A percentile compares a stretch with the other conserved stretches of the same genome.
Evolutionary conservation across 1,140 invertebrate species (phyloP).

Genomic region (Apis dorsata): DNA sequence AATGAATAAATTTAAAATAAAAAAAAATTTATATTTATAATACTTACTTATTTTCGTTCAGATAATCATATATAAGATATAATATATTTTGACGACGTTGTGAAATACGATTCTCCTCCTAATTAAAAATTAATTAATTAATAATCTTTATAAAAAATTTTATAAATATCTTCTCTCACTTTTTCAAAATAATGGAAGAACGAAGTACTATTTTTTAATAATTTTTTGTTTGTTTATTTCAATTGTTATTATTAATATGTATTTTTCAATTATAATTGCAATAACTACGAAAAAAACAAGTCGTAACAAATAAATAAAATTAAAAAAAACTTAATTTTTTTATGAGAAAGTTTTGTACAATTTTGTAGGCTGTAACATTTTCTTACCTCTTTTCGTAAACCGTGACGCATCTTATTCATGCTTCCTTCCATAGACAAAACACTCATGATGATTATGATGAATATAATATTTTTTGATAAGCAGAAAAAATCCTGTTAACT

Average conservation of each 20-base stretch:
- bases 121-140: conserved; percentile 65
- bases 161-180: too few species aligned
- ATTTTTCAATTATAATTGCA: neutral
- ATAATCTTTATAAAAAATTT: conserved; percentile 15
- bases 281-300: neutral
- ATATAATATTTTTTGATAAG: neutral
- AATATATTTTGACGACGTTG: conserved; percentile 87
- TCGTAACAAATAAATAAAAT: neutral
- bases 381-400: conserved; percentile 64
- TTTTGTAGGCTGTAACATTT: neutral
- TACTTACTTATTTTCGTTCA: conserved; percentile 86
- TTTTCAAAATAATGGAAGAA: too few species aligned
- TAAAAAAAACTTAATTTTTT: neutral
- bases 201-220: too few species aligned
- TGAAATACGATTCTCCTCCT: conserved; percentile 83
- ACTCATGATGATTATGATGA: conserved; percentile 20
- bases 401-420: conserved; percentile 20
- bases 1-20: neutral
- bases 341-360: neutral
- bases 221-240: too few species aligned
- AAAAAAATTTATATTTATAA: neutral
- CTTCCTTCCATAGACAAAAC: conserved; percentile 51
- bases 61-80: conserved; percentile 88
- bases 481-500: neutral
- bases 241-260: too few species aligned